These are phyloP conservation scores for Australoheros scitulus DNA, from an alignment of 2,113 vertebrate species.

Conservation along the genomic window DNA sequence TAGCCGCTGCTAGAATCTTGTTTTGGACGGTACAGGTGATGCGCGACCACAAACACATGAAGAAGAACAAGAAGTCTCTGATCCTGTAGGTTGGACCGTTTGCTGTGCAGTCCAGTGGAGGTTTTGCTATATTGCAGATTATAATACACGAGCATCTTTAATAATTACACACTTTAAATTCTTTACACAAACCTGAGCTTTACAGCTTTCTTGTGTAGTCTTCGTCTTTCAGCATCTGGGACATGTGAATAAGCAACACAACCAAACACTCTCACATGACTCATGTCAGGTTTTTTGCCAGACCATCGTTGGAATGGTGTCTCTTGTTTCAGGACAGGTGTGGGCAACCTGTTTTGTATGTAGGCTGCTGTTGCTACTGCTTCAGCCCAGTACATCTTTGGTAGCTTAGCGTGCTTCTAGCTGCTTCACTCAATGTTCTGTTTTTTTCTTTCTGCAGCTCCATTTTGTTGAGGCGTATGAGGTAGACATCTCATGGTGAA, in stretches of 20 bases:
- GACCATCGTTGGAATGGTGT: background rate
- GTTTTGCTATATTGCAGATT: too few species aligned
- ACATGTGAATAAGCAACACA: conserved; percentile 17
- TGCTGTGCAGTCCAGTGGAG: too few species aligned
- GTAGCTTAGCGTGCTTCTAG: background rate
- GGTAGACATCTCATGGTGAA: too few species aligned
- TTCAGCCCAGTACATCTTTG: conserved; percentile 10
- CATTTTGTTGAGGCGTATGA: background rate
- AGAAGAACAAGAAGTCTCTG: too few species aligned
- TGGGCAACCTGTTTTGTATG: background rate
- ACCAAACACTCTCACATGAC: too few species aligned
- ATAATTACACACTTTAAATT: too few species aligned
- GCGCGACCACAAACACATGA: too few species aligned
- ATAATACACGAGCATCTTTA: too few species aligned
- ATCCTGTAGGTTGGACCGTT: too few species aligned
- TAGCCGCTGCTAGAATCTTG: too few species aligned
- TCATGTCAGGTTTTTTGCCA: background rate
- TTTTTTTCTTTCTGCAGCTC: background rate
- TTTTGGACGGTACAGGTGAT: too few species aligned
- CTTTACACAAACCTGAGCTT: conserved; percentile 6
- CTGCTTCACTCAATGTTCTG: background rate
- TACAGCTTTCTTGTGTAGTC: conserved; percentile 2
- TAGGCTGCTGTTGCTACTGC: conserved; percentile 6
- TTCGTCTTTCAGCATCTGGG: background rate
- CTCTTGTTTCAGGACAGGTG: fast-evolving